Conservation (phyloP, 2,797 vertebrate genomes). For the Esox masquinongy region DNA sequence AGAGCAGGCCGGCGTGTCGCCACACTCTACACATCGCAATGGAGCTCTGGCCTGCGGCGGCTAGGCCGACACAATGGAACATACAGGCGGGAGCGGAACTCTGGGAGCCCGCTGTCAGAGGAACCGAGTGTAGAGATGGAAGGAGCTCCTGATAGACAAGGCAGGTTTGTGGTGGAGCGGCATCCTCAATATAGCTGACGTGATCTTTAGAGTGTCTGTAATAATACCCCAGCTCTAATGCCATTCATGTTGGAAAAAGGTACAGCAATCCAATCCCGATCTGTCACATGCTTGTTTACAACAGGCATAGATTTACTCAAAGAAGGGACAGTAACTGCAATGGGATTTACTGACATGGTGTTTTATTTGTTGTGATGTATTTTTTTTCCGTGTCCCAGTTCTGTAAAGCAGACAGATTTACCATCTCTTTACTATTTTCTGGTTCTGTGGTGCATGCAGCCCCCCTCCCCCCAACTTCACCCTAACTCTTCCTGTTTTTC, state of each 20-base stretch:
- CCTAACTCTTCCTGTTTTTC: constrained; percentile 65
- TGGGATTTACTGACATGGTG: not conserved
- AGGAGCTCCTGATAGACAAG: constrained; percentile 12
- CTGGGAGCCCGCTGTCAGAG: constrained; percentile 8
- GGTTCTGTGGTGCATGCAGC: not conserved
- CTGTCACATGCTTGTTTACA: no score
- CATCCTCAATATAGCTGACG: not conserved
- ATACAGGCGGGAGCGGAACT: not conserved
- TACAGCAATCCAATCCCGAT: not conserved
- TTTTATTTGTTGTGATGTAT: not conserved
- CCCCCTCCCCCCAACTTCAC: constrained; percentile 24
- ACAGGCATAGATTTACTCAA: no score
- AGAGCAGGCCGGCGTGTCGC: constrained; percentile 47
- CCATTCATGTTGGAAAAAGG: not conserved
- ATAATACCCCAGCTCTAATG: not conserved
- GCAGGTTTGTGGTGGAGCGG: not conserved
- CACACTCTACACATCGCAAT: constrained; percentile 43
- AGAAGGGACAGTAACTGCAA: not conserved
- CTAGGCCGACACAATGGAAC: not conserved
- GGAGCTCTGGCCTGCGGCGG: not conserved
- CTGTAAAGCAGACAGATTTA: constrained; percentile 21
- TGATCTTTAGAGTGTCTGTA: not conserved
- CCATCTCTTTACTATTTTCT: constrained; percentile 24
- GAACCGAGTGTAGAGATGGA: not conserved
- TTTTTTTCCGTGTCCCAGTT: constrained; percentile 31